Percentiles rank a stretch among this genome's conserved stretches.
Evolutionary conservation across 2,113 vertebrate species (phyloP).

Genomic region (Neotoma lepida): DNA sequence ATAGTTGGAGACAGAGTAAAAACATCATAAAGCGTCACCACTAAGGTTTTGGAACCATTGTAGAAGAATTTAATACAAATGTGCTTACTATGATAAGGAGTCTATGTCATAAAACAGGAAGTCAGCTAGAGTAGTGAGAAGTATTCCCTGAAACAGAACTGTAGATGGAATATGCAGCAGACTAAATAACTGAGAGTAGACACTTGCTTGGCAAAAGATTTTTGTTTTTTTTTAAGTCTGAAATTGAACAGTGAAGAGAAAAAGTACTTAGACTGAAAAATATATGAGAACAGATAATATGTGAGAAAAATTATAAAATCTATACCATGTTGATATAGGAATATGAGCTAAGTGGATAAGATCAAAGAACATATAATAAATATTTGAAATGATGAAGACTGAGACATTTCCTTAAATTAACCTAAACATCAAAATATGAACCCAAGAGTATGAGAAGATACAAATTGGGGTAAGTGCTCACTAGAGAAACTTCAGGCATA

Average conservation of each 20-base stretch:
- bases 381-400: background rate
- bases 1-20: background rate
- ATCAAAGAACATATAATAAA: background rate
- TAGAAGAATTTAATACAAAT: background rate
- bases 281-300: background rate
- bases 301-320: background rate
- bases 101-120: background rate
- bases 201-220: background rate
- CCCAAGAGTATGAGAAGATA: background rate
- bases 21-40: background rate
- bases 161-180: too few relatives aligned
- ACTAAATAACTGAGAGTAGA: background rate
- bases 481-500: background rate
- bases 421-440: background rate
- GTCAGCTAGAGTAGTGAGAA: background rate
- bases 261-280: background rate
- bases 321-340: background rate
- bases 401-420: background rate
- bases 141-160: background rate
- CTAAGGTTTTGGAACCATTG: background rate
- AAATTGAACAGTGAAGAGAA: background rate
- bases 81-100: background rate
- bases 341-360: background rate
- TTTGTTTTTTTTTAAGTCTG: background rate
- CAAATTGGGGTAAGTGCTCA: background rate